A percentile compares a stretch with the other conserved stretches of the same genome.
Conservation (phyloP, 1,140 invertebrate species). For the Apis dorsata region DNA sequence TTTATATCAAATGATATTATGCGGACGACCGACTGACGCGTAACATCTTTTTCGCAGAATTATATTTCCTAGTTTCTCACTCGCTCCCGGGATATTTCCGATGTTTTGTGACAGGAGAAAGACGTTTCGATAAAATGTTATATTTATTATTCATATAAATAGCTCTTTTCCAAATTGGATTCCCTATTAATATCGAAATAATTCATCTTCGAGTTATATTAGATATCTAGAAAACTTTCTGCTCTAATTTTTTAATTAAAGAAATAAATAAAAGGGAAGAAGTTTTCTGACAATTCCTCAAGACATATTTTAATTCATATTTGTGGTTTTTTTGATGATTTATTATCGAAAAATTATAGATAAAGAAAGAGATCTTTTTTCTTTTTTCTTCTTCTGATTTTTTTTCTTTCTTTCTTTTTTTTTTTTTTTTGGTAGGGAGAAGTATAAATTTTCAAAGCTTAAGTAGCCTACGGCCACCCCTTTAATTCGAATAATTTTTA, state of each 20-base stretch:
- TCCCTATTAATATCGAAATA: too few species aligned
- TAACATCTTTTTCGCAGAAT: not conserved
- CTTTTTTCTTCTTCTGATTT: not conserved
- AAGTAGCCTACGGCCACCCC: slow-evolving; percentile 19
- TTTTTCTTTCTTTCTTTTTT: not conserved
- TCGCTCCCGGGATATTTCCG: too few species aligned
- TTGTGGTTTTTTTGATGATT: not conserved
- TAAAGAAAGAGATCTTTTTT: not conserved
- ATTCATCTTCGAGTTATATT: too few species aligned
- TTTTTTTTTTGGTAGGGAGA: slow-evolving; percentile 5
- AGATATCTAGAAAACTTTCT: too few species aligned
- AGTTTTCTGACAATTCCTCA: too few species aligned
- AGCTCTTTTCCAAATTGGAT: too few species aligned
- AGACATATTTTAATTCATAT: slow-evolving; percentile 41
- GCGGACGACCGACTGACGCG: too few species aligned
- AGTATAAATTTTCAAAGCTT: slow-evolving; percentile 24
- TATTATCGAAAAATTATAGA: not conserved
- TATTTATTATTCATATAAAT: too few species aligned
- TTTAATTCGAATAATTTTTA: not conserved
- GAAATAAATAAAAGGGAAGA: too few species aligned
- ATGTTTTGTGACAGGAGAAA: too few species aligned
- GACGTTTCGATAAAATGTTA: too few species aligned
- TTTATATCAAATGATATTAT: slow-evolving; percentile 1
- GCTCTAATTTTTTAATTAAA: too few species aligned
- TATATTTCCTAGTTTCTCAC: not conserved